phyloP scores from a whole-genome alignment of 1,140 invertebrate genomes.

The Drosophila prosaltans region DNA sequence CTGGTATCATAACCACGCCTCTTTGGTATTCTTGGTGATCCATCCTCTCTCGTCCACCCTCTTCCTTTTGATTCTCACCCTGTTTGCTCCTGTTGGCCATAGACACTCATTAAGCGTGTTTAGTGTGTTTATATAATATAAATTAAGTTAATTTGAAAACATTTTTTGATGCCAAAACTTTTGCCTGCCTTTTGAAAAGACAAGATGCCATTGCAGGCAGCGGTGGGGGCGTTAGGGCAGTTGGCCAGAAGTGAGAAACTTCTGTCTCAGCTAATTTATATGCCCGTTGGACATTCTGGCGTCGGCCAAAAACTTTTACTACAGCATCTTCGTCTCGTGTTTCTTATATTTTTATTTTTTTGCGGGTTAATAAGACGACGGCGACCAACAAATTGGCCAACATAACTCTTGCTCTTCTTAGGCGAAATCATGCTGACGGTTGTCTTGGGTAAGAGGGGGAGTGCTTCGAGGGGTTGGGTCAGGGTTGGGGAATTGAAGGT shows the following conservation, averaged over 20 bases:
- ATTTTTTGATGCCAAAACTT: slow-evolving; percentile 78
- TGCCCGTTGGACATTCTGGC: slow-evolving; percentile 78
- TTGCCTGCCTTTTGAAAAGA: slow-evolving; percentile 53
- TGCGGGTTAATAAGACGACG: slow-evolving; percentile 77
- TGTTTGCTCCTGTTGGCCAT: slow-evolving; percentile 6
- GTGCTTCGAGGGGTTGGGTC: not conserved
- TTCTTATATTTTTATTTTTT: slow-evolving; percentile 44
- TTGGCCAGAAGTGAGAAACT: slow-evolving; percentile 21
- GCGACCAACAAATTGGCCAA: slow-evolving; percentile 76
- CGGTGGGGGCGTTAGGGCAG: not conserved
- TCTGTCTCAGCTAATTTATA: slow-evolving; percentile 75
- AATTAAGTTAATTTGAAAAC: slow-evolving; percentile 81
- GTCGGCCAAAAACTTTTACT: slow-evolving; percentile 72
- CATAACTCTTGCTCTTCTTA: slow-evolving; percentile 63
- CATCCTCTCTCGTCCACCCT: not conserved
- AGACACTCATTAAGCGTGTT: slow-evolving; percentile 73
- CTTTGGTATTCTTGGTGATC: too few relatives aligned
- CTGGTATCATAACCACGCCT: too few relatives aligned
- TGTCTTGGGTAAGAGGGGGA: not conserved
- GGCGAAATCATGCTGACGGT: not conserved
- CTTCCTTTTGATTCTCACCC: not conserved
- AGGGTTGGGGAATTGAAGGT: slow-evolving; percentile 25
- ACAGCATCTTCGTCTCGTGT: slow-evolving; percentile 40
- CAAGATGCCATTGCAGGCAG: not conserved
- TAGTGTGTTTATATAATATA: slow-evolving; percentile 77